Percentiles rank a stretch among this genome's conserved stretches.
phyloP scores from a whole-genome alignment of 2,888 invertebrate genomes.

The Polydrusus tereticollis region DNA sequence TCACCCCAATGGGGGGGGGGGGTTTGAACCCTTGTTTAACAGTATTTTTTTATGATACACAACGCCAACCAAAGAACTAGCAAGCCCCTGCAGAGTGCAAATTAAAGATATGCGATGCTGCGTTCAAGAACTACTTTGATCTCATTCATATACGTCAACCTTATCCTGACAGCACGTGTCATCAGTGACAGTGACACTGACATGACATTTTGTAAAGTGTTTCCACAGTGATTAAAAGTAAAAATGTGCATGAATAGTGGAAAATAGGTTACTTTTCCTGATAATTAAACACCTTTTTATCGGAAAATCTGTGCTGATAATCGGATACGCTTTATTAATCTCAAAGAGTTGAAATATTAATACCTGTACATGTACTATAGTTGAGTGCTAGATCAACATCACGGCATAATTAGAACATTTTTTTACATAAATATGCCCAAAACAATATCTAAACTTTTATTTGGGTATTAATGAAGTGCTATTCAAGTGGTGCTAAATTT shows the following conservation, averaged over 20 bases:
- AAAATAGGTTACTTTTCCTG: neutral
- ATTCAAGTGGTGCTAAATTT: conserved; percentile 29
- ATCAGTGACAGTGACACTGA: too few species aligned
- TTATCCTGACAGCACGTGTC: too few species aligned
- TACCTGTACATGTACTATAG: neutral
- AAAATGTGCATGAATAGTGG: neutral
- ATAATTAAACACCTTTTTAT: neutral
- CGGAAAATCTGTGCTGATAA: neutral
- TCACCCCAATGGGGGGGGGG: too few species aligned
- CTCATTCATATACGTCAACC: too few species aligned
- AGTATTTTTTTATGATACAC: too few species aligned
- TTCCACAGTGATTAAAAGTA: neutral
- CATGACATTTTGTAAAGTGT: too few species aligned
- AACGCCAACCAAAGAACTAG: too few species aligned
- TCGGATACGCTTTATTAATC: neutral
- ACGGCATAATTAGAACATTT: conserved; percentile 9
- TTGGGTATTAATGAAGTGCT: neutral
- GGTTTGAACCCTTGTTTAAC: too few species aligned
- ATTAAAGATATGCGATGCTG: too few species aligned
- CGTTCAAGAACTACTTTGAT: too few species aligned
- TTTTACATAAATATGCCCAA: neutral
- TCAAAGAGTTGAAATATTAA: neutral
- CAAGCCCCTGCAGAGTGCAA: too few species aligned
- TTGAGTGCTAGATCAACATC: conserved; percentile 22
- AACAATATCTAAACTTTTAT: neutral